Base-by-base conservation (phyloP, 1,140 invertebrate genomes). In the Drosophila rufa region DNA sequence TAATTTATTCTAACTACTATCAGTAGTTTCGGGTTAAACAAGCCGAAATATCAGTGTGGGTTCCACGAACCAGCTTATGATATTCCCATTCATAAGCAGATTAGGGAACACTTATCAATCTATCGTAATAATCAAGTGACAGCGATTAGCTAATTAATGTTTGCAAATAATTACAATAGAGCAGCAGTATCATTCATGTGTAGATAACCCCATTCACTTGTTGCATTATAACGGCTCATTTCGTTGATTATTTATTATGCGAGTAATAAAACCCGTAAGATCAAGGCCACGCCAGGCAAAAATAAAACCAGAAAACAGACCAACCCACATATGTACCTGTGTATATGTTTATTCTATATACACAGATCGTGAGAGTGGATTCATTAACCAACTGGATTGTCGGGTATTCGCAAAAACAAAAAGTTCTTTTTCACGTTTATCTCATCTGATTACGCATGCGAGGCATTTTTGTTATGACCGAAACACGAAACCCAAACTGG, bases 371-470 rank as follows among this genome's bases (percentile, higher is more conserved):
- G 43, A 40, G 62, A 43, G 42, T 25, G 42, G 58, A 47, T 67
- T 66, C 59, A 66, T 61, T 62, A 43, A 48, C n/a, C 47, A 70
- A 73, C 69, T 71, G 67, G 67, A 73, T 71, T 71, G 53, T 36
- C 70, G 33, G 27, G 45, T 73, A 51, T 58, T 30, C 45, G 50
- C 14, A 66, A 67, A 57, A 45, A 67, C 48, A 45, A 64, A 53
- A 48, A n/a, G 17, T 45, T 76, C 42, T 66, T 66, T 56, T 75
- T 42, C 51, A 22, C 14, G 15, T 45, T 55, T 56, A 30, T 50
- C 38, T 57, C 19, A 40, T 17, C 38, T 77, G 51, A 30, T 77
- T 68, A 60, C 56, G 55, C 42, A 60, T 61, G 36, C 48, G 15
- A 53, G 27, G 25, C 56, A 38, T 43, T 67, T 59, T 56, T 48